A percentile compares a stretch with the other conserved stretches of the same genome.
These are phyloP conservation scores for Campopleginae sp. DNA, from an alignment of 2,888 invertebrate species.

Conservation along the genomic window DNA sequence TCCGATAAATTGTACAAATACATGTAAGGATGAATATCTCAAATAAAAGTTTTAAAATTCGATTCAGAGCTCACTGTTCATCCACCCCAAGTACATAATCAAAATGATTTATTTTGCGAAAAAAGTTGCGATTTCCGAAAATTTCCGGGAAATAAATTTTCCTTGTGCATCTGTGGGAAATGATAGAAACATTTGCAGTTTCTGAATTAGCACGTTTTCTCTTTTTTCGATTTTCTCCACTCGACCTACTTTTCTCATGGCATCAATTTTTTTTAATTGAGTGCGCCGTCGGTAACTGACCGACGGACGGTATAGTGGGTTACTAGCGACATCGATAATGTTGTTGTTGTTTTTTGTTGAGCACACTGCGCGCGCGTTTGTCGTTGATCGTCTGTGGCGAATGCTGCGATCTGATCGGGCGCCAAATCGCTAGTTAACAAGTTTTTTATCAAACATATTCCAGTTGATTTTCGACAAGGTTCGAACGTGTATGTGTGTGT, in stretches of 20 bases:
- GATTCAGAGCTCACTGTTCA: background rate
- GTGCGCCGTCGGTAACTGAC: background rate
- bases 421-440: constrained; percentile 1
- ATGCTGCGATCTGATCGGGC: constrained; percentile 3
- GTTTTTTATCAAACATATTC: constrained; percentile 1
- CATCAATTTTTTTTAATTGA: too few species aligned
- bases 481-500: background rate
- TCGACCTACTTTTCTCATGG: too few species aligned
- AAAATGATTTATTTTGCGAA: background rate
- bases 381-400: constrained; percentile 2
- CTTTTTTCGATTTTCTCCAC: too few species aligned
- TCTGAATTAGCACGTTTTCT: too few species aligned
- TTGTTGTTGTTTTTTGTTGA: background rate
- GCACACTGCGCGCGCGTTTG: background rate
- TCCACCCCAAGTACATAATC: background rate
- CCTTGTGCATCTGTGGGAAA: too few species aligned
- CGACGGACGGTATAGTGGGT: background rate
- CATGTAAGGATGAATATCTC: background rate
- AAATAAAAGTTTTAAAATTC: background rate
- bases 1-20: background rate
- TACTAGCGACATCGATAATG: background rate
- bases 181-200: too few species aligned
- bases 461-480: background rate
- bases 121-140: background rate
- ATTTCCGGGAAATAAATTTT: background rate